A percentile compares a stretch with the other conserved stretches of the same genome.
Evolutionary conservation across 2,888 invertebrate genomes (phyloP).

Genomic region (Emmelina monodactyla): DNA sequence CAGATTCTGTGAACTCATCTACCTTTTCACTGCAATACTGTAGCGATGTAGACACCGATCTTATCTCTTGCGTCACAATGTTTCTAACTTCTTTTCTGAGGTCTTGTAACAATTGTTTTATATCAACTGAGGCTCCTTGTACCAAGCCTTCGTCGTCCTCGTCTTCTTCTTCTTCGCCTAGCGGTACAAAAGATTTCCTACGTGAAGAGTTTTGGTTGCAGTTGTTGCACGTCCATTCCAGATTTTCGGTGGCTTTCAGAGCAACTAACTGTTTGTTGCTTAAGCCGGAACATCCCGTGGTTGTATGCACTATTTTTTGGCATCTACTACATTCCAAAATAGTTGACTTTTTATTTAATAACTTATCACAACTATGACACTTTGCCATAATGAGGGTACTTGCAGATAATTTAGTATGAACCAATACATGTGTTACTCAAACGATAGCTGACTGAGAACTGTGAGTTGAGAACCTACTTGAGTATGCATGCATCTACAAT

Average conservation of each 20-base stretch:
- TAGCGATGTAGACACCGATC: neutral
- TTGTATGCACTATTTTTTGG: constrained; percentile 4
- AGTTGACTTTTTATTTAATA: neutral
- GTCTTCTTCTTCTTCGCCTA: neutral
- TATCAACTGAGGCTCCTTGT: neutral
- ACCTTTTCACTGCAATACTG: constrained; percentile 3
- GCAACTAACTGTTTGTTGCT: constrained; percentile 2
- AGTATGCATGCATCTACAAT: no score
- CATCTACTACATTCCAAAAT: constrained; percentile 2
- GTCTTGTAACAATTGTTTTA: constrained; percentile 1
- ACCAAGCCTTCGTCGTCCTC: no score
- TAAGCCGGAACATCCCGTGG: constrained; percentile 3
- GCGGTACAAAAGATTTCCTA: neutral
- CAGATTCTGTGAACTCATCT: constrained; percentile 2
- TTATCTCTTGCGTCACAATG: constrained; percentile 1
- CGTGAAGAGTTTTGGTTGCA: constrained; percentile 4
- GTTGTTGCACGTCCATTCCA: constrained; percentile 3
- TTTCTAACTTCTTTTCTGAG: constrained; percentile 2
- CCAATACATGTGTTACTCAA: no score
- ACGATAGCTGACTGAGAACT: no score
- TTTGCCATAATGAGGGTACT: constrained; percentile 1
- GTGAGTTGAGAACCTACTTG: no score
- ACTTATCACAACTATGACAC: neutral
- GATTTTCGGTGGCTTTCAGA: constrained; percentile 3
- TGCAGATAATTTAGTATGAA: no score